A percentile compares a stretch with the other conserved stretches of the same genome.
Conservation (phyloP, 37 sponge, comb jelly and placozoan genomes). For the Halichondria panicea region DNA sequence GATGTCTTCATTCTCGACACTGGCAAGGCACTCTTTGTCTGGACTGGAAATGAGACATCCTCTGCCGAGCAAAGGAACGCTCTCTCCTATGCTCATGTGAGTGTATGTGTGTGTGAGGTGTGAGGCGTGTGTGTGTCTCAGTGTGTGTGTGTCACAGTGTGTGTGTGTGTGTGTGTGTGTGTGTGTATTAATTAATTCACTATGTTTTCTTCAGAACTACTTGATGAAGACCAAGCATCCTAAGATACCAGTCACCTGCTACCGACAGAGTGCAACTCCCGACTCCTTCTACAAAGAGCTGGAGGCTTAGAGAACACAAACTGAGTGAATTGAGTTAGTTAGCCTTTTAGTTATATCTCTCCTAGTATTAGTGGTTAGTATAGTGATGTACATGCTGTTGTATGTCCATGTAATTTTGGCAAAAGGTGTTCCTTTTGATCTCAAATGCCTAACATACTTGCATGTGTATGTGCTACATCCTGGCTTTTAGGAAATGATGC, state of each 20-base stretch:
- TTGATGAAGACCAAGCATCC: conserved; percentile 88
- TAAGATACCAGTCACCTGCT: conserved; percentile 76
- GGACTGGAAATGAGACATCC: conserved; percentile 70
- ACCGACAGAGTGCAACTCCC: conserved; percentile 57
- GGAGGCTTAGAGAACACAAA: no score
- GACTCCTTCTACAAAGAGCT: conserved; percentile 28
- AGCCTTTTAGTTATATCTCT: no score
- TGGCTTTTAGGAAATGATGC: no score
- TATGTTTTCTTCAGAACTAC: conserved; percentile 62
- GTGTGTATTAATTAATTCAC: background rate
- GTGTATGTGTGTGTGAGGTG: background rate
- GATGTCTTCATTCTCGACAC: conserved; percentile 81
- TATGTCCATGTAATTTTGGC: no score
- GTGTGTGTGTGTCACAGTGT: no score
- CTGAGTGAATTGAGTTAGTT: no score
- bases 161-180: no score
- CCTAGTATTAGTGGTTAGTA: no score
- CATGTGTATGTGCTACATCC: no score
- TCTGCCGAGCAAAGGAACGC: conserved; percentile 73
- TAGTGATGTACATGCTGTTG: no score
- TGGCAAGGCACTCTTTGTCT: conserved; percentile 64
- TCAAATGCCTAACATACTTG: no score
- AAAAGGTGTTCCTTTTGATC: no score
- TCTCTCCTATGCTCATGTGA: conserved; percentile 84
- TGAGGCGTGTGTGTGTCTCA: background rate